These are phyloP conservation scores for Globicephala melas DNA, from an alignment of 2,113 vertebrate species.

Conservation along the genomic window DNA sequence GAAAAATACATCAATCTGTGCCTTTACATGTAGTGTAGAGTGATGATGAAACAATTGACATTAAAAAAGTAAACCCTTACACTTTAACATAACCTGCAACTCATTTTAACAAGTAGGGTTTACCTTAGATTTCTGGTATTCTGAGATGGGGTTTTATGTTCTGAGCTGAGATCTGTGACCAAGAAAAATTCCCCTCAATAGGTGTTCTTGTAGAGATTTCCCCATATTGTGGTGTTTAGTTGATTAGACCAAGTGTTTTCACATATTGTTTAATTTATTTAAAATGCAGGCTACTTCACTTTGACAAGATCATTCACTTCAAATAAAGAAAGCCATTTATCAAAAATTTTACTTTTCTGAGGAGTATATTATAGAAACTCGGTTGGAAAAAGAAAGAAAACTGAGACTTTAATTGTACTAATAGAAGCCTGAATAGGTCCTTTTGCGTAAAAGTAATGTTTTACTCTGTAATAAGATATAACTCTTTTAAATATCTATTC, in stretches of 20 bases:
- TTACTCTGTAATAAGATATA: neutral
- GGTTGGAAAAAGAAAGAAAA: neutral
- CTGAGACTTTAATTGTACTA: neutral
- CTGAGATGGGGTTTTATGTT: neutral
- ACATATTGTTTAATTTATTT: neutral
- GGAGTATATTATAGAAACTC: neutral
- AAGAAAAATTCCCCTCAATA: slow-evolving; percentile 1
- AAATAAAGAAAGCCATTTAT: slow-evolving; percentile 9
- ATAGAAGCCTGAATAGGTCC: neutral
- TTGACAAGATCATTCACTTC: neutral
- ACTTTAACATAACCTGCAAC: slow-evolving; percentile 47
- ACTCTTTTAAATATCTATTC: neutral
- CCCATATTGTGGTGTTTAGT: neutral
- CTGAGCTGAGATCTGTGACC: neutral
- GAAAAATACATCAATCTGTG: slow-evolving; percentile 75
- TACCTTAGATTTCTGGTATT: slow-evolving; percentile 1
- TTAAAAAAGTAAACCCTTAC: slow-evolving; percentile 62
- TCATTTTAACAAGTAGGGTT: slow-evolving; percentile 15
- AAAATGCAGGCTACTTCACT: slow-evolving; percentile 15
- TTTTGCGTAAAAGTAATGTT: neutral
- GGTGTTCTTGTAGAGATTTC: neutral
- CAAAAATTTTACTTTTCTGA: slow-evolving; percentile 36
- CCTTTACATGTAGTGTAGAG: slow-evolving; percentile 60
- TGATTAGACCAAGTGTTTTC: neutral
- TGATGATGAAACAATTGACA: slow-evolving; percentile 72